A percentile compares a stretch with the other conserved stretches of the same genome.
phyloP scores from a whole-genome alignment of 2,797 vertebrate species.

The Monodelphis domestica region DNA sequence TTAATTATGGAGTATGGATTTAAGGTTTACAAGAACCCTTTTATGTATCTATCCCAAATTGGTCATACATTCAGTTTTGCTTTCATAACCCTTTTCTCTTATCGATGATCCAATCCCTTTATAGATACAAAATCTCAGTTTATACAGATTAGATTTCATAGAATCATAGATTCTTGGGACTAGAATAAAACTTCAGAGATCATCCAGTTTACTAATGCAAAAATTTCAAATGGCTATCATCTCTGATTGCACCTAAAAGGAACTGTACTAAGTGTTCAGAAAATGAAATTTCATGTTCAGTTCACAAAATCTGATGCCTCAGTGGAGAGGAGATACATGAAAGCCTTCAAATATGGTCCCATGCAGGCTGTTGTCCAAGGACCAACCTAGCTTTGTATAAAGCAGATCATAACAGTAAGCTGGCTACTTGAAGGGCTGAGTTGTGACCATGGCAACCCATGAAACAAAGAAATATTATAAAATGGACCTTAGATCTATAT shows the following conservation, averaged over 20 bases:
- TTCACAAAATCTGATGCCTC: not conserved
- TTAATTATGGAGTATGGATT: not conserved
- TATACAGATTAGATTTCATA: not conserved
- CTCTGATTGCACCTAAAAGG: not conserved
- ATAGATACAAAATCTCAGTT: not conserved
- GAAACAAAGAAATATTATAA: not conserved
- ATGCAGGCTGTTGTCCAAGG: not conserved
- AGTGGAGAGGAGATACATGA: not conserved
- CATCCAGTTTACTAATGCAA: not conserved
- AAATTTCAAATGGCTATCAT: not conserved
- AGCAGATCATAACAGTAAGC: not conserved
- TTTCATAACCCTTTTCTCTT: not conserved
- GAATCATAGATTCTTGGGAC: not conserved
- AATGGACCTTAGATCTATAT: not conserved
- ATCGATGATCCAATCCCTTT: not conserved
- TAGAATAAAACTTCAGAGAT: not conserved
- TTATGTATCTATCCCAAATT: not conserved
- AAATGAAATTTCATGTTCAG: not conserved
- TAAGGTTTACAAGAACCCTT: not conserved
- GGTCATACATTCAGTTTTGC: not conserved
- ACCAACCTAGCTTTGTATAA: not conserved
- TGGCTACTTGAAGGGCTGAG: not conserved
- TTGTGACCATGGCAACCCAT: not conserved
- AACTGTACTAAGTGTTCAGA: not conserved
- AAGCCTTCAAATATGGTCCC: not conserved